Percentiles rank a stretch among this genome's conserved stretches.
Evolutionary conservation across 2,113 vertebrate genomes (phyloP).

Genomic region (Paracanthobrama guichenoti): DNA sequence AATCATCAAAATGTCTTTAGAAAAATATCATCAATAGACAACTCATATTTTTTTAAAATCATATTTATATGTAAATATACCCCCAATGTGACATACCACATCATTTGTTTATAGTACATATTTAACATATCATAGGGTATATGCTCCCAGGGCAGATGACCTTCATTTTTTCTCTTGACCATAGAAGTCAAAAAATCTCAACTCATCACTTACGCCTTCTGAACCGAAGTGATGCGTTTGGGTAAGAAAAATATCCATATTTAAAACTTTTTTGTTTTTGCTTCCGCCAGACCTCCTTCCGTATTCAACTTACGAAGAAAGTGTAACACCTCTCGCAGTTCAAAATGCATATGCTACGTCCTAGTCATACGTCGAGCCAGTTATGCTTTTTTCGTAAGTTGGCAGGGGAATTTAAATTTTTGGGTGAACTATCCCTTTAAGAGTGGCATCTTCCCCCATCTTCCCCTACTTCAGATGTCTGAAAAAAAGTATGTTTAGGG

Average conservation of each 20-base stretch:
- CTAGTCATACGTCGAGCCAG: no score
- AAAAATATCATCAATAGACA: neutral
- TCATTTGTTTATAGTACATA: neutral
- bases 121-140: neutral
- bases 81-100: neutral
- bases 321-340: no score
- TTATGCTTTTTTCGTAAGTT: no score
- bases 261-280: no score
- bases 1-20: neutral
- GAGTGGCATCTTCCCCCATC: neutral
- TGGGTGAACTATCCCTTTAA: no score
- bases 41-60: no score
- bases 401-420: no score
- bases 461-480: neutral
- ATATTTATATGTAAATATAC: slow-evolving; percentile 5
- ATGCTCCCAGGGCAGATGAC: neutral
- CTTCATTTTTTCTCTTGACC: neutral
- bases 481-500: neutral
- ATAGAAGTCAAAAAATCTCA: neutral
- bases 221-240: no score
- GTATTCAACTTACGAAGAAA: no score
- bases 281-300: no score
- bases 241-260: no score
- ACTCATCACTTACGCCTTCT: neutral
- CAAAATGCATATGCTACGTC: no score